Conservation (phyloP, 2,888 invertebrate genomes). For the Loripinus fragilis region DNA sequence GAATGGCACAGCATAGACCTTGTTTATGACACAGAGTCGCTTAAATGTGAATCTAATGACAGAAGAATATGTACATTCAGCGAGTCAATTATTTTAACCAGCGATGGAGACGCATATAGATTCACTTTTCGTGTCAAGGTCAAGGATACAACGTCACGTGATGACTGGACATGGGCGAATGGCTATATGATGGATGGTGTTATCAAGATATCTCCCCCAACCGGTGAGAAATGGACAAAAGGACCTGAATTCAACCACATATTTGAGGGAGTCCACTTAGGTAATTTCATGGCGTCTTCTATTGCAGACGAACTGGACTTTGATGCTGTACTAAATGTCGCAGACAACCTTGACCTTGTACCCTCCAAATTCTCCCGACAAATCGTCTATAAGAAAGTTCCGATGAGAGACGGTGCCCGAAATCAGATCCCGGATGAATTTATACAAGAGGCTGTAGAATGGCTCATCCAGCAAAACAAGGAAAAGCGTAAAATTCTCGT, state of each 20-base stretch:
- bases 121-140: constrained; percentile 56
- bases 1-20: constrained; percentile 54
- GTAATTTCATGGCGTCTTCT: constrained; percentile 66
- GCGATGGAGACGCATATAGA: constrained; percentile 43
- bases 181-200: constrained; percentile 47
- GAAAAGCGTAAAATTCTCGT: constrained; percentile 52
- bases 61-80: constrained; percentile 37
- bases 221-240: constrained; percentile 53
- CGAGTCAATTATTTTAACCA: constrained; percentile 56
- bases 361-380: constrained; percentile 34
- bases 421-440: constrained; percentile 42
- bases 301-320: constrained; percentile 54
- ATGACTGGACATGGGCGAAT: constrained; percentile 51
- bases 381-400: constrained; percentile 60
- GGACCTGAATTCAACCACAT: constrained; percentile 58
- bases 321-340: constrained; percentile 63
- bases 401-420: constrained; percentile 56
- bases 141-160: not conserved
- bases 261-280: constrained; percentile 55
- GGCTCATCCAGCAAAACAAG: constrained; percentile 48
- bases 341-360: constrained; percentile 60
- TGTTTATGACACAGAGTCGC: not conserved
- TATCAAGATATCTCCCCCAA: constrained; percentile 48
- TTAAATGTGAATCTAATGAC: constrained; percentile 16
- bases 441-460: constrained; percentile 54